These are phyloP conservation scores for Micrastur ruficollis DNA, from an alignment of 2,797 vertebrate species.

Conservation along the genomic window DNA sequence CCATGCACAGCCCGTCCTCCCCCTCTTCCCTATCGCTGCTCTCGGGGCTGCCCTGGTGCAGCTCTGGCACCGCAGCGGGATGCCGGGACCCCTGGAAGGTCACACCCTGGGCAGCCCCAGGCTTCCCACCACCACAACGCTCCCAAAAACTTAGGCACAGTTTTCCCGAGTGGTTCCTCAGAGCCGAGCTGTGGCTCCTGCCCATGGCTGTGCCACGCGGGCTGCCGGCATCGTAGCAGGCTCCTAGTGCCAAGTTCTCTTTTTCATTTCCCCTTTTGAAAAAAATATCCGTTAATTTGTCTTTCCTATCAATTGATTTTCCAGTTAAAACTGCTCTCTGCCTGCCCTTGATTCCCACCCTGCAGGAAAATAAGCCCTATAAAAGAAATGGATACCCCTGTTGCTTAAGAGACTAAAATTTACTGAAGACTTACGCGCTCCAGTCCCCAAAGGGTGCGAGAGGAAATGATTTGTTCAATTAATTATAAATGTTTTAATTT, in stretches of 20 bases:
- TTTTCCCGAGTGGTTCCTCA: neutral
- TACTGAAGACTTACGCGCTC: neutral
- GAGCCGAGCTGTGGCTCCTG: neutral
- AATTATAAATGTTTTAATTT: conserved; percentile 73
- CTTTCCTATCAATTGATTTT: conserved; percentile 46
- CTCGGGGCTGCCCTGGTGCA: neutral
- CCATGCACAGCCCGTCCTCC: too few relatives aligned
- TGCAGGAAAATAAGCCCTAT: neutral
- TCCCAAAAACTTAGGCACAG: neutral
- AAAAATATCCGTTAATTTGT: neutral
- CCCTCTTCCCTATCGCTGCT: neutral
- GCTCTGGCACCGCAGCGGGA: neutral
- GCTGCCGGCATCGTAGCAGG: neutral
- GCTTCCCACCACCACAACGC: rapidly evolving
- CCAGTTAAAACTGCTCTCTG: conserved; percentile 14
- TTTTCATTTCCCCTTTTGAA: neutral
- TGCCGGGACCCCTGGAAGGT: rapidly evolving
- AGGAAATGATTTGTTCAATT: conserved; percentile 67
- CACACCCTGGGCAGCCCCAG: rapidly evolving
- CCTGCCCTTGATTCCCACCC: conserved; percentile 41
- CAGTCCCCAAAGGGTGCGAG: neutral
- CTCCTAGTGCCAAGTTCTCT: neutral
- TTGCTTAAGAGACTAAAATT: conserved; percentile 40
- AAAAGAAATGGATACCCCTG: neutral
- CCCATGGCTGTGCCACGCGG: rapidly evolving